phyloP scores from a whole-genome alignment of 1,140 invertebrate genomes.

The Agrypnia vestita region DNA sequence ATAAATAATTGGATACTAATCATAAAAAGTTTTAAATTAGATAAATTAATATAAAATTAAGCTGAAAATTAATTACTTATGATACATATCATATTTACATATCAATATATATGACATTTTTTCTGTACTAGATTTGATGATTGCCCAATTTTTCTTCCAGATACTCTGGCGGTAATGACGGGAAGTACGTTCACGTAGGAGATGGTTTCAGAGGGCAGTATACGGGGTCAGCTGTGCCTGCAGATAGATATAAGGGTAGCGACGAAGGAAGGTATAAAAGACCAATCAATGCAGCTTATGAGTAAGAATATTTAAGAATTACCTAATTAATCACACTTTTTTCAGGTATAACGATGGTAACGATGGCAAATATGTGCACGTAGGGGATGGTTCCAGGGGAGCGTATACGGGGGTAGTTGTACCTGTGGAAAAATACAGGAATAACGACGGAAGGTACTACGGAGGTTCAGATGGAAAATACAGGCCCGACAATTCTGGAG shows the following conservation, averaged over 20 bases:
- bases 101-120: too few species aligned
- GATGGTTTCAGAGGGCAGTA: conserved; percentile 52
- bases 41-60: too few species aligned
- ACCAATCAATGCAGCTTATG: too few species aligned
- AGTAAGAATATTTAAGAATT: too few species aligned
- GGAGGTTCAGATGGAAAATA: conserved; percentile 61
- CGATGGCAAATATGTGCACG: conserved; percentile 55
- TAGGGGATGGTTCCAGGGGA: conserved; percentile 53
- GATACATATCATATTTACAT: too few species aligned
- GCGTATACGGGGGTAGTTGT: conserved; percentile 16
- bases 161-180: conserved; percentile 24
- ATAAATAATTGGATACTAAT: too few species aligned
- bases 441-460: conserved; percentile 35
- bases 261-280: conserved; percentile 36
- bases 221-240: not conserved
- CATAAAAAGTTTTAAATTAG: too few species aligned
- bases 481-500: conserved; percentile 52
- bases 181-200: conserved; percentile 54
- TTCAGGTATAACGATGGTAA: conserved; percentile 40
- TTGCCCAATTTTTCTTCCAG: not conserved
- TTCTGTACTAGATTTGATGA: too few species aligned
- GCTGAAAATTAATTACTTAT: too few species aligned
- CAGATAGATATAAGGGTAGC: conserved; percentile 2
- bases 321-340: not conserved
- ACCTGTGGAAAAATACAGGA: not conserved